Evolutionary conservation across 2,888 invertebrate species (phyloP), one percentile per base, ranked within the genome.

Genomic region (Plagodis dolabraria): DNA sequence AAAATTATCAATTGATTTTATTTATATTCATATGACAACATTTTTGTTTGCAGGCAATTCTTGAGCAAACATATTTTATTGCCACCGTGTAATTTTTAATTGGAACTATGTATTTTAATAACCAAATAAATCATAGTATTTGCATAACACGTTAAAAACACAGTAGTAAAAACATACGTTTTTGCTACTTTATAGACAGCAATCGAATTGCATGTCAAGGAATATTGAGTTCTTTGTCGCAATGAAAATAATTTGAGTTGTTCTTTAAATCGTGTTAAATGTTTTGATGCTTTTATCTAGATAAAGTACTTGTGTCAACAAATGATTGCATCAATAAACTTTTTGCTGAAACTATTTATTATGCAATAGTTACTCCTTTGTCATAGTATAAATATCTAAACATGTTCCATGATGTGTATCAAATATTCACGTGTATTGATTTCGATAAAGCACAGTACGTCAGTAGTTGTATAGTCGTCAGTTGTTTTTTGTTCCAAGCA

Each of bases 81-180:
- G 58, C 53, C 58, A 33, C 40, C 12, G 10, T 57, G 52, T 59
- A 60, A 65, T 61, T 56, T 54, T 53, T 65, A 62, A 60, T 65
- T 58, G 53, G 33, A 45, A 38, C 47, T 51, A 33, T 51, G 47
- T 60, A 45, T 52, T 12, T 50, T 33, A 59, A 51, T 46, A 56
- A n/a, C 33, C 57, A 56, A 57, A 66, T 66, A 66, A 66, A 66
- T 68, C 63, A 63, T 64, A 22, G 5, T 57, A 58, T 67, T 63
- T 61, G 56, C 50, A 53, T 62, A 64, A 52, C 60, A 49, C 36
- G 49, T 43, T 48, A 51, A 56, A 54, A 52, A 55, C n/a, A 53
- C 59, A 53, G 64, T 61, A 61, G 60, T 61, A 60, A 55, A 54
- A 57, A 61, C 58, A 45, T 53, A 44, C 47, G 48, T 60, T 66